phyloP scores from a whole-genome alignment of 2,113 vertebrate species.

The Lipophrys pholis region DNA sequence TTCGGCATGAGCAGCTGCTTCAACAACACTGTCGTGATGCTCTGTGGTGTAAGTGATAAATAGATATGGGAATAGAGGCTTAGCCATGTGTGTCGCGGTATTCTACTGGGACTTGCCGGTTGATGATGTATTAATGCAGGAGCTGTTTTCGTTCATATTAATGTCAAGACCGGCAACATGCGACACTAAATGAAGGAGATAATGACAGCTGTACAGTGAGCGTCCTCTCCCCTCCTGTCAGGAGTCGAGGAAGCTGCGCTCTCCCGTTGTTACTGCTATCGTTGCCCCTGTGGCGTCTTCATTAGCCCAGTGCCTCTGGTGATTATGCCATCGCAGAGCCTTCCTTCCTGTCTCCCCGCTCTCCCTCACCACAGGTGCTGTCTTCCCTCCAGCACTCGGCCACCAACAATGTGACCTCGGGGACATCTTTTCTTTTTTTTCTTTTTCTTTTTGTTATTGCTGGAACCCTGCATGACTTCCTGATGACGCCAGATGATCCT shows the following conservation, averaged over 20 bases:
- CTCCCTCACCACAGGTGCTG: background rate
- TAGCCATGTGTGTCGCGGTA: background rate
- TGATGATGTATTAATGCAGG: background rate
- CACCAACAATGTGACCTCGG: constrained; percentile 10
- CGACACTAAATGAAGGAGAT: background rate
- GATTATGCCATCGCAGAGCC: constrained; percentile 23
- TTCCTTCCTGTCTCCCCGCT: background rate
- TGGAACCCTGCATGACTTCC: background rate
- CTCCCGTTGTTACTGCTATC: constrained; percentile 56
- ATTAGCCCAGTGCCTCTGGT: constrained; percentile 42
- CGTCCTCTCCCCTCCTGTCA: background rate
- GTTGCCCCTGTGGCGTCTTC: constrained; percentile 44
- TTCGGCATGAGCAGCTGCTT: too few species aligned
- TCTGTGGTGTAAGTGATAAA: background rate
- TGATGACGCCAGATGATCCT: background rate
- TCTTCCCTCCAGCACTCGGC: constrained; percentile 10
- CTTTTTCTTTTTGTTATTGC: background rate
- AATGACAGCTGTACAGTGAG: background rate
- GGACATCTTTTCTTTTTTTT: background rate
- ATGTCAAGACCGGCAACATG: background rate
- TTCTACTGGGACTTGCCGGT: background rate
- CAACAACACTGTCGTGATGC: too few species aligned
- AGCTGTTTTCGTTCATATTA: background rate
- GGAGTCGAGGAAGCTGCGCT: constrained; percentile 14
- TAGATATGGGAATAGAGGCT: background rate